phyloP scores from a whole-genome alignment of 2,888 invertebrate species.

The Tinea semifulvella region DNA sequence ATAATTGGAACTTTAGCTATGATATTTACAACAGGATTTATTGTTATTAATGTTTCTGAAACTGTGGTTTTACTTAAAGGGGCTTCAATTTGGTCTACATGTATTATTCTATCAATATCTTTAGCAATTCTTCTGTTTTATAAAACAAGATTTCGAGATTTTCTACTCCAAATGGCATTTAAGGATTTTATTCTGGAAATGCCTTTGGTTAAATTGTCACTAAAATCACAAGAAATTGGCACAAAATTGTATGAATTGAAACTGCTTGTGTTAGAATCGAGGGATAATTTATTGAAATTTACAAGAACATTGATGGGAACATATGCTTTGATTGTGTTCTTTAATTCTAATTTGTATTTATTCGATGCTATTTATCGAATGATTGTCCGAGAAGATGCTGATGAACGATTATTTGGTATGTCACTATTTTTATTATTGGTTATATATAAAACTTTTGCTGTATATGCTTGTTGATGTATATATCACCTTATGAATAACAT shows the following conservation, averaged over 20 bases:
- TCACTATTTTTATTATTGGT: slow-evolving; percentile 27
- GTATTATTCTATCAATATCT: slow-evolving; percentile 45
- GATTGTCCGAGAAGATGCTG: slow-evolving; percentile 32
- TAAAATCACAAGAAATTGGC: slow-evolving; percentile 23
- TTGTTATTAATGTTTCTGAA: slow-evolving; percentile 30
- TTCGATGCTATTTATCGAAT: slow-evolving; percentile 42
- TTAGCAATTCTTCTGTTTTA: slow-evolving; percentile 40
- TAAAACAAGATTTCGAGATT: slow-evolving; percentile 34
- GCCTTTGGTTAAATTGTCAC: slow-evolving; percentile 34
- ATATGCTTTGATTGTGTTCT: slow-evolving; percentile 36
- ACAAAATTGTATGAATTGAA: slow-evolving; percentile 29
- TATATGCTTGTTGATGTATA: no score
- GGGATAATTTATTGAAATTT: slow-evolving; percentile 34
- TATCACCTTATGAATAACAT: no score
- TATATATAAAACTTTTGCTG: no score
- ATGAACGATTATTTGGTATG: slow-evolving; percentile 43
- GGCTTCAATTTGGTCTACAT: slow-evolving; percentile 51
- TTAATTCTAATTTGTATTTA: slow-evolving; percentile 40
- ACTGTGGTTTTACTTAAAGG: slow-evolving; percentile 42
- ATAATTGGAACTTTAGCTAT: slow-evolving; percentile 28
- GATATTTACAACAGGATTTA: slow-evolving; percentile 42
- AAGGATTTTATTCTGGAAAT: slow-evolving; percentile 37
- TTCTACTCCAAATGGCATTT: slow-evolving; percentile 42
- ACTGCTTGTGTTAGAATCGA: slow-evolving; percentile 31
- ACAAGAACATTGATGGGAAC: slow-evolving; percentile 33